A percentile compares a stretch with the other conserved stretches of the same genome.
phyloP scores from a whole-genome alignment of 2,113 vertebrate genomes.

The Tenrec ecaudatus region DNA sequence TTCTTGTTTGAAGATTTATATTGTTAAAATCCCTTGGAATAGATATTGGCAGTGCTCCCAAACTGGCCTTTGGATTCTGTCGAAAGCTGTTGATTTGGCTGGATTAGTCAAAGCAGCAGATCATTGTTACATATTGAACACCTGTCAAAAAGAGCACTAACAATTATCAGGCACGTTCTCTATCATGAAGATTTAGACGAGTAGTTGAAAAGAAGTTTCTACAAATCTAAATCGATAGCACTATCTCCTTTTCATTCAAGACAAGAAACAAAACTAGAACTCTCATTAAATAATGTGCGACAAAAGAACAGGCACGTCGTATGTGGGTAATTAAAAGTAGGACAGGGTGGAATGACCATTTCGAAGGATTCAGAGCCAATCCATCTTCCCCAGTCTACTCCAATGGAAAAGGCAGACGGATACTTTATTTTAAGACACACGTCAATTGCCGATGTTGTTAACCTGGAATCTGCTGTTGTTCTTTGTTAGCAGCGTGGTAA shows the following conservation, averaged over 20 bases:
- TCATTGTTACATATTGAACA: slow-evolving; percentile 88
- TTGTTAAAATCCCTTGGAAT: slow-evolving; percentile 78
- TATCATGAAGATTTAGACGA: slow-evolving; percentile 79
- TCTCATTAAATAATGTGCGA: slow-evolving; percentile 54
- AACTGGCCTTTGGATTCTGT: slow-evolving; percentile 85
- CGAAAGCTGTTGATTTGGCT: slow-evolving; percentile 86
- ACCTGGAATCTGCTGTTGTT: slow-evolving; percentile 1
- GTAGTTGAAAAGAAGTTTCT: slow-evolving; percentile 70
- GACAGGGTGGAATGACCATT: background rate
- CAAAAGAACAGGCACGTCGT: slow-evolving; percentile 29
- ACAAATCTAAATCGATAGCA: slow-evolving; percentile 70
- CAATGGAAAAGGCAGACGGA: background rate
- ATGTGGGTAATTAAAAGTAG: background rate
- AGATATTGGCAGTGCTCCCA: slow-evolving; percentile 80
- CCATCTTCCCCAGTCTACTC: background rate
- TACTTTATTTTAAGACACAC: background rate
- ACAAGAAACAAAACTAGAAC: slow-evolving; percentile 57
- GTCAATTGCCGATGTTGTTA: background rate
- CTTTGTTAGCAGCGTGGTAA: background rate
- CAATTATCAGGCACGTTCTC: slow-evolving; percentile 86
- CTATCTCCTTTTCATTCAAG: slow-evolving; percentile 65
- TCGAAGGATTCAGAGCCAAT: background rate
- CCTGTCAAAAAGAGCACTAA: slow-evolving; percentile 87
- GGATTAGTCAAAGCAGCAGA: slow-evolving; percentile 86
- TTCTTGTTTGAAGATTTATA: slow-evolving; percentile 70